Percentiles rank a stretch among this genome's conserved stretches.
These are phyloP conservation scores for Poeciliopsis turrubarensis DNA, from an alignment of 2,113 vertebrate species.

Conservation along the genomic window DNA sequence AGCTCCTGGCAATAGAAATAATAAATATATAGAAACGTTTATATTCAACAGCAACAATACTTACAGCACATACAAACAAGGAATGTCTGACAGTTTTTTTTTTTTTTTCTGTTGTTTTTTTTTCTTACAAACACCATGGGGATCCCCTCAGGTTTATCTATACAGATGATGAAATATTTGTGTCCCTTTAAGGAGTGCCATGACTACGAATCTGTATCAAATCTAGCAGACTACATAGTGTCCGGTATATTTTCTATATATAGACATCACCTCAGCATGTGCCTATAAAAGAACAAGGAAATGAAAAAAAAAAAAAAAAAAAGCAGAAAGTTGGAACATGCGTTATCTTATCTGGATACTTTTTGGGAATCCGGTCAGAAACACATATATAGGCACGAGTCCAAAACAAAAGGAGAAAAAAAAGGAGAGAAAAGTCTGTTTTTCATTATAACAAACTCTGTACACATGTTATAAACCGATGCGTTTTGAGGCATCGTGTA, in stretches of 20 bases:
- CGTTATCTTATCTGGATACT: conserved; percentile 85
- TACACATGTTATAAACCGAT: conserved; percentile 86
- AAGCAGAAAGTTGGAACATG: conserved; percentile 83
- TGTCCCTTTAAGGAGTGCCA: conserved; percentile 90
- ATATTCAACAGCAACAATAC: conserved; percentile 99
- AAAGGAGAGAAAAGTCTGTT: conserved; percentile 85
- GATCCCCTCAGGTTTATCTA: conserved; percentile 82
- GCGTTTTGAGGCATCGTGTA: conserved; percentile 84
- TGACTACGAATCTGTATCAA: conserved; percentile 99
- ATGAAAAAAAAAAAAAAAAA: conserved; percentile 7
- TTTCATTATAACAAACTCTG: conserved; percentile 92
- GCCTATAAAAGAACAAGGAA: conserved; percentile 85
- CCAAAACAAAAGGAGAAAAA: conserved; percentile 86
- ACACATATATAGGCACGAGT: conserved; percentile 92
- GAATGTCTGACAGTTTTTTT: conserved; percentile 90
- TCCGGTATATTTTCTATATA: conserved; percentile 98
- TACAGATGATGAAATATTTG: conserved; percentile 79
- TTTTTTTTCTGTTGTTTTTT: neutral
- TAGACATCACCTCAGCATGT: conserved; percentile 99
- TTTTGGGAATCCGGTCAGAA: conserved; percentile 86
- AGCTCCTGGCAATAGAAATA: conserved; percentile 94
- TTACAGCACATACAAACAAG: conserved; percentile 99
- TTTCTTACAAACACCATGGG: conserved; percentile 94
- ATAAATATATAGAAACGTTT: conserved; percentile 99
- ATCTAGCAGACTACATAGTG: conserved; percentile 99